These are phyloP conservation scores for Tyria jacobaeae DNA, from an alignment of 2,888 invertebrate species.

Conservation along the genomic window DNA sequence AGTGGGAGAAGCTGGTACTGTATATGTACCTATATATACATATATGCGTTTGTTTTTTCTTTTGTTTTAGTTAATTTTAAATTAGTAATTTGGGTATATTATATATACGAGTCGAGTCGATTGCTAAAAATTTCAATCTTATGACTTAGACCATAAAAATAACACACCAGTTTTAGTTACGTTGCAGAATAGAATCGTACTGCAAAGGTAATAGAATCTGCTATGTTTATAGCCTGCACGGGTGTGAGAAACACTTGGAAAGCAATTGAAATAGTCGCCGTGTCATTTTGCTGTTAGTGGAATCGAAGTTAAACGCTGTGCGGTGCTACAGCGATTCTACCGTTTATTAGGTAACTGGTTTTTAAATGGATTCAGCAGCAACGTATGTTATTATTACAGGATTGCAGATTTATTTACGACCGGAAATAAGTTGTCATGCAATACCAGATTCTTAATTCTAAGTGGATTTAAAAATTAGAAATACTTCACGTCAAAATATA, in stretches of 20 bases:
- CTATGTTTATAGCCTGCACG: conserved; percentile 50
- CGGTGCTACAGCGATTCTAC: not conserved
- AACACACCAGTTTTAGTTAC: conserved; percentile 22
- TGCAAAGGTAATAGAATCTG: conserved; percentile 59
- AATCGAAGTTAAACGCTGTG: conserved; percentile 25
- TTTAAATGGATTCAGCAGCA: not conserved
- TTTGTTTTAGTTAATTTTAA: too few species aligned
- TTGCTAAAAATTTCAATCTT: not conserved
- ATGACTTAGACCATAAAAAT: conserved; percentile 24
- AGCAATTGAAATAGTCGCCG: conserved; percentile 54
- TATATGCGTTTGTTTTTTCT: too few species aligned
- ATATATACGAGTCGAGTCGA: too few species aligned
- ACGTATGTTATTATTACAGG: not conserved
- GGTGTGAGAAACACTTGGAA: conserved; percentile 50
- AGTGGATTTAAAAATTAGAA: not conserved
- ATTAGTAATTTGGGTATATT: too few species aligned
- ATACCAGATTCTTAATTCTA: not conserved
- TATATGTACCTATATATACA: too few species aligned
- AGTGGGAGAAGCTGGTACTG: too few species aligned
- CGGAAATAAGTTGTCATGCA: too few species aligned
- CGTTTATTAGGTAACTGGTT: not conserved
- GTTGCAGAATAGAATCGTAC: conserved; percentile 36
- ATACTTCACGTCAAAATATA: not conserved
- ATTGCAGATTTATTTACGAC: too few species aligned
- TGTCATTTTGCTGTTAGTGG: conserved; percentile 53